Percentiles rank a stretch among this genome's conserved stretches.
These are phyloP conservation scores for Nomada hirtipes DNA, from an alignment of 2,888 invertebrate species.

Conservation along the genomic window DNA sequence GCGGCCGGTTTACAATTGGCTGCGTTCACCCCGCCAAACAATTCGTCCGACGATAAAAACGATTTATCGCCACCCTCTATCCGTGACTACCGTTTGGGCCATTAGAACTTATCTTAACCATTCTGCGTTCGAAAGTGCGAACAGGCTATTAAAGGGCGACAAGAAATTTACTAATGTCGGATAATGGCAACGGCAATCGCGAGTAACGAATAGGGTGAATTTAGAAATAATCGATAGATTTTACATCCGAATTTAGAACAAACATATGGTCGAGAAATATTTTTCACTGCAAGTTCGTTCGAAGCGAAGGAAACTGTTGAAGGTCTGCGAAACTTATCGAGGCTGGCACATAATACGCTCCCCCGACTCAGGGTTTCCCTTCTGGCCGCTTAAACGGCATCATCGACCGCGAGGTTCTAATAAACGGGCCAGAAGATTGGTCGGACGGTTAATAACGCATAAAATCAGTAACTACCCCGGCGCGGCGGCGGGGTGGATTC, in stretches of 20 bases:
- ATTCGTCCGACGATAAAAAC: conserved; percentile 38
- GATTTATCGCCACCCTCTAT: conserved; percentile 24
- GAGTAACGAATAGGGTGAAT: too few relatives aligned
- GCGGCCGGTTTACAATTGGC: conserved; percentile 42
- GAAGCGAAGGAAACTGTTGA: background rate
- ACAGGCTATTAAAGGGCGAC: background rate
- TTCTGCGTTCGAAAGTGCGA: background rate
- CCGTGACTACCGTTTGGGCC: background rate
- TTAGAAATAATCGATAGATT: too few relatives aligned
- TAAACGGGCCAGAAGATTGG: conserved; percentile 32
- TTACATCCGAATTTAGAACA: too few relatives aligned
- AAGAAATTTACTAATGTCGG: too few relatives aligned
- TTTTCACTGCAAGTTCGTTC: too few relatives aligned
- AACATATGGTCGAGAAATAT: too few relatives aligned
- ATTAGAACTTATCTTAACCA: background rate
- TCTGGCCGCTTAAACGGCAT: conserved; percentile 6
- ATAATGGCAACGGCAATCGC: too few relatives aligned
- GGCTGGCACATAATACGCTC: background rate
- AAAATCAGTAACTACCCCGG: conserved; percentile 33
- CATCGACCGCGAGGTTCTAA: conserved; percentile 7
- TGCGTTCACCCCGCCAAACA: conserved; percentile 17
- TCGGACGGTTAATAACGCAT: conserved; percentile 50
- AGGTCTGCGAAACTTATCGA: background rate
- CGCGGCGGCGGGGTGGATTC: conserved; percentile 13
- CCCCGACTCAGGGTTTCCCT: background rate